phyloP scores from a whole-genome alignment of 2,113 vertebrate genomes.

The Zosterops lateralis region DNA sequence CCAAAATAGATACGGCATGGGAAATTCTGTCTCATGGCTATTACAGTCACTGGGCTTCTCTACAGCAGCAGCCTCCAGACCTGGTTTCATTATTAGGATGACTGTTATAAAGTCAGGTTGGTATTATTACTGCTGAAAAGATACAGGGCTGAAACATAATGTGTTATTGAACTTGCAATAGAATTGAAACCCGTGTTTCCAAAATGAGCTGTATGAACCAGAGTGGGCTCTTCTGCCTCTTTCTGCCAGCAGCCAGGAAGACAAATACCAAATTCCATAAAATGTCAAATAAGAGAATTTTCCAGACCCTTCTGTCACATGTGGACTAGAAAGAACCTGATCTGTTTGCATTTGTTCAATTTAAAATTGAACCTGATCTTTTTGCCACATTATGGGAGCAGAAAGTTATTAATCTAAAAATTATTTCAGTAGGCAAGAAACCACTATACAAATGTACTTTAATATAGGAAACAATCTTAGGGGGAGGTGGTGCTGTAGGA shows the following conservation, averaged over 20 bases:
- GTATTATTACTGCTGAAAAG: not conserved
- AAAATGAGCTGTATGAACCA: not conserved
- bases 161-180: not conserved
- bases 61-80: not conserved
- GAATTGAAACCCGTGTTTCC: not conserved
- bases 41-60: not conserved
- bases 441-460: not conserved
- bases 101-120: not conserved
- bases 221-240: not conserved
- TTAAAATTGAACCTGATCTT: not conserved
- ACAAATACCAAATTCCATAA: not conserved
- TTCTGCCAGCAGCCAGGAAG: not conserved
- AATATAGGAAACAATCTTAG: accelerated
- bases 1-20: not conserved
- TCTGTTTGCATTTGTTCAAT: not conserved
- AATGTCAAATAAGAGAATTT: not conserved
- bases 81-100: not conserved
- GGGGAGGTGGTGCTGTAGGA: accelerated
- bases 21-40: not conserved
- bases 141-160: not conserved
- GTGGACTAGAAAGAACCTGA: too few species aligned
- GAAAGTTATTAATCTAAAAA: not conserved
- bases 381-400: not conserved
- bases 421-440: not conserved
- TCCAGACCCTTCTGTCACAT: not conserved